Conservation (phyloP, 1,140 invertebrate genomes). For the Trichomalopsis sarcophagae region DNA sequence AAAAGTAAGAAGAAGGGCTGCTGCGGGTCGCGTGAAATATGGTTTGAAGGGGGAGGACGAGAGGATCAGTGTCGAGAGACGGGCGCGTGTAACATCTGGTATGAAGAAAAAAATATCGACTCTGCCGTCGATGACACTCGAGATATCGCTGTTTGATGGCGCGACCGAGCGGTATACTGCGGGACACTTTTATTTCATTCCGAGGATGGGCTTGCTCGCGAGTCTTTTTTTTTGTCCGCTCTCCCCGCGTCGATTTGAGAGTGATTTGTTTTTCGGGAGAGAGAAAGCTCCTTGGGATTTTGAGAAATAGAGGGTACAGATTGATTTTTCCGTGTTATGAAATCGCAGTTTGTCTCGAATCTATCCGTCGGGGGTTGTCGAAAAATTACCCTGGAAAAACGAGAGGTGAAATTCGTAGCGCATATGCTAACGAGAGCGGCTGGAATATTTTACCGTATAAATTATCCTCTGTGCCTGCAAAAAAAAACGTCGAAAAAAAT, state of each 20-base stretch:
- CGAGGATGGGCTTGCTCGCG: background rate
- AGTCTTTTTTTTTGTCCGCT: background rate
- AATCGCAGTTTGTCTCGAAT: background rate
- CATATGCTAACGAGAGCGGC: background rate
- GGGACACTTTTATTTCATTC: constrained; percentile 47
- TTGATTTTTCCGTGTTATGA: background rate
- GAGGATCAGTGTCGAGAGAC: constrained; percentile 6
- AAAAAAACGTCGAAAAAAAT: background rate
- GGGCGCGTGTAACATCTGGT: constrained; percentile 48
- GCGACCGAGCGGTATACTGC: background rate
- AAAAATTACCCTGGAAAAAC: background rate
- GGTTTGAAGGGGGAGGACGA: background rate
- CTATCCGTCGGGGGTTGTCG: background rate
- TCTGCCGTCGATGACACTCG: constrained; percentile 40
- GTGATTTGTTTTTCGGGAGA: background rate
- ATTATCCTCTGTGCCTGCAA: background rate
- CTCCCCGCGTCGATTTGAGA: background rate
- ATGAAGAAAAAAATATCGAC: constrained; percentile 46
- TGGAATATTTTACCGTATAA: background rate
- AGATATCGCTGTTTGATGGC: constrained; percentile 43
- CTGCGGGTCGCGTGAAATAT: constrained; percentile 40
- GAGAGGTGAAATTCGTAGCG: background rate
- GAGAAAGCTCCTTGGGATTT: background rate
- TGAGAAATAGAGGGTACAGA: constrained; percentile 1
- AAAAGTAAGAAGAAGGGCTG: background rate